These are phyloP conservation scores for Echinops telfairi DNA, from an alignment of 2,113 vertebrate species.

Conservation along the genomic window DNA sequence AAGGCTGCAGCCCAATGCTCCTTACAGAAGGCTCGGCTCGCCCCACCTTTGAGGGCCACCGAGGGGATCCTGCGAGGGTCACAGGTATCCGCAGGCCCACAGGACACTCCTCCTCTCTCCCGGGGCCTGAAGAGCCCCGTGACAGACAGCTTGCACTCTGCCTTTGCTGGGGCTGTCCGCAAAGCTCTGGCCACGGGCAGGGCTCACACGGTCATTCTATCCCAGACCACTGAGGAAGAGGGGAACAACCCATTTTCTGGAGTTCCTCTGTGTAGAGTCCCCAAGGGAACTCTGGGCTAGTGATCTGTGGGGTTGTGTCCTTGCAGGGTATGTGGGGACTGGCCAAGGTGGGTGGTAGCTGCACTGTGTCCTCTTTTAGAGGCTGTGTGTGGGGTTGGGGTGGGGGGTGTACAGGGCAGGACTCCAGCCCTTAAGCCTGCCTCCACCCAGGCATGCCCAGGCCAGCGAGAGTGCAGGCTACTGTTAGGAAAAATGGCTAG, in stretches of 20 bases:
- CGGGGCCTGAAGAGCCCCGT: not conserved
- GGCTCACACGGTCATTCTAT: not conserved
- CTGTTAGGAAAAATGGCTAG: not conserved
- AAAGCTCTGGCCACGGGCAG: not conserved
- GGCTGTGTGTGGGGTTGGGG: accelerated
- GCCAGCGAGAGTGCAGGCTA: not conserved
- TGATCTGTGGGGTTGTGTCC: not conserved
- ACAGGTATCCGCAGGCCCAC: not conserved
- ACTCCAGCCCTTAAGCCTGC: not conserved
- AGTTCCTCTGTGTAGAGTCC: not conserved
- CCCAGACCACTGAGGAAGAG: not conserved
- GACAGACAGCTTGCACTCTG: not conserved
- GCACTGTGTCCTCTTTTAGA: not conserved
- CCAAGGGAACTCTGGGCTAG: not conserved
- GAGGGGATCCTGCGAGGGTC: not conserved
- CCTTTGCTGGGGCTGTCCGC: not conserved
- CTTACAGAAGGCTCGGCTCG: accelerated
- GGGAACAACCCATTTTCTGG: not conserved
- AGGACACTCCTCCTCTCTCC: not conserved
- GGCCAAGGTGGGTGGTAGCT: not conserved
- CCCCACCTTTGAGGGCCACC: not conserved
- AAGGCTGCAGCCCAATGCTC: not conserved
- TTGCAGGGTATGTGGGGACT: not conserved
- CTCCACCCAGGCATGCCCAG: not conserved
- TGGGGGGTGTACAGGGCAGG: not conserved